Evolutionary conservation across 2,113 vertebrate genomes (phyloP), one percentile per base, ranked within the genome.

Genomic region (Phaethon lepturus): DNA sequence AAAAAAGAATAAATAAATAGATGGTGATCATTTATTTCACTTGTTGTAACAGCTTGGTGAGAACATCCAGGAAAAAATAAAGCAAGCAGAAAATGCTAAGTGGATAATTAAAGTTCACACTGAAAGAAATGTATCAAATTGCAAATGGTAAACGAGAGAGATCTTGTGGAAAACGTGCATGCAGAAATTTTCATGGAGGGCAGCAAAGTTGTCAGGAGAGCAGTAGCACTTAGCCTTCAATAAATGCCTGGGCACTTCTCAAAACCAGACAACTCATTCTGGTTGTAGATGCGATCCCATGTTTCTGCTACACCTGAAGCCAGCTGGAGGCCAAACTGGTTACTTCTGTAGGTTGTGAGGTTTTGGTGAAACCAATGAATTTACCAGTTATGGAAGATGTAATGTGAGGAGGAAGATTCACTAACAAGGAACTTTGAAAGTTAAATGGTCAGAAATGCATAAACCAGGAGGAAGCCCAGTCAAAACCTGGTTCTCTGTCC

Each of bases 21-120:
- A 72, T 7, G 9, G 14, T 83, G 50, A 72, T 92, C 45, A 87
- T 90, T 93, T 90, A 33, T 95, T 97, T 97, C 84, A 92, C n/a
- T 73, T 62, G 4, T 90, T 96, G 84, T 76, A 93, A 83, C 56
- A 92, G 53, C 55, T 90, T 95, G 53, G 67, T 85, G 67, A 69
- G 33, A 94, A 94, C 60, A 96, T 59, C 45, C 66, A 88, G 75
- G 23, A 35, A 88, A 93, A 86, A 90, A 76, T 38, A 40, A 72
- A 75, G 13, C 2, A 80, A 58, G 33, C 4, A 55, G 63, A 91
- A 95, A 88, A 93, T 66, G 26, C 81, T 93, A 95, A 96, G 60
- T 53, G 50, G n/a, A 55, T 81, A 88, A 82, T 95, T 96, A 94
- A 93, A 95, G 63, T 53, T 60, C 45, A 42, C 2, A 2, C 64